Conservation (phyloP, 2,797 vertebrate genomes). For the Halcyon smyrnensis region DNA sequence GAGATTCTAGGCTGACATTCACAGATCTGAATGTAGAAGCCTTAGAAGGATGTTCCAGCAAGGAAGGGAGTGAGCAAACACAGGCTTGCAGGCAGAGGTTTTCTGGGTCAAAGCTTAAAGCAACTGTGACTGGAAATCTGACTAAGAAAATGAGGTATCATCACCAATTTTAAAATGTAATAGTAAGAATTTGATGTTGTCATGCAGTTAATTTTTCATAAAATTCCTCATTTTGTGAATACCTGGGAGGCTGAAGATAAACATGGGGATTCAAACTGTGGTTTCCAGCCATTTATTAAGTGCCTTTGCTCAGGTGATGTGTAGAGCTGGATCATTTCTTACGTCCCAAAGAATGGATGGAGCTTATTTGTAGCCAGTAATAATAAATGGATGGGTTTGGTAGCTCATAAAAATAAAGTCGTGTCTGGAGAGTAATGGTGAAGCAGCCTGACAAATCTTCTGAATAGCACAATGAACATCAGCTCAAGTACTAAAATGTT, state of each 20-base stretch:
- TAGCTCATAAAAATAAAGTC: conserved; percentile 45
- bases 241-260: not conserved
- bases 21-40: not conserved
- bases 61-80: not conserved
- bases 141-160: conserved; percentile 35
- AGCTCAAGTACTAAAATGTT: not conserved
- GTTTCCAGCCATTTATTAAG: conserved; percentile 55
- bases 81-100: not conserved
- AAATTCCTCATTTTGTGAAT: conserved; percentile 25
- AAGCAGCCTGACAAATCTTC: conserved; percentile 44
- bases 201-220: conserved; percentile 36
- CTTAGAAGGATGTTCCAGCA: not conserved
- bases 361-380: conserved; percentile 14
- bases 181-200: conserved; percentile 12
- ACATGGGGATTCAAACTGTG: not conserved
- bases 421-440: not conserved
- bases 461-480: not conserved
- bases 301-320: conserved; percentile 39
- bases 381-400: conserved; percentile 20
- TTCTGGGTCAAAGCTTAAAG: not conserved
- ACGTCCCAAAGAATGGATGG: conserved; percentile 11
- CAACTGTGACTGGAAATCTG: not conserved
- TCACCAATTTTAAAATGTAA: conserved; percentile 41
- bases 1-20: not conserved
- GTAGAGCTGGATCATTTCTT: conserved; percentile 5